Conservation (phyloP, 2,797 vertebrate species). For the Sebastes hubbsi region DNA sequence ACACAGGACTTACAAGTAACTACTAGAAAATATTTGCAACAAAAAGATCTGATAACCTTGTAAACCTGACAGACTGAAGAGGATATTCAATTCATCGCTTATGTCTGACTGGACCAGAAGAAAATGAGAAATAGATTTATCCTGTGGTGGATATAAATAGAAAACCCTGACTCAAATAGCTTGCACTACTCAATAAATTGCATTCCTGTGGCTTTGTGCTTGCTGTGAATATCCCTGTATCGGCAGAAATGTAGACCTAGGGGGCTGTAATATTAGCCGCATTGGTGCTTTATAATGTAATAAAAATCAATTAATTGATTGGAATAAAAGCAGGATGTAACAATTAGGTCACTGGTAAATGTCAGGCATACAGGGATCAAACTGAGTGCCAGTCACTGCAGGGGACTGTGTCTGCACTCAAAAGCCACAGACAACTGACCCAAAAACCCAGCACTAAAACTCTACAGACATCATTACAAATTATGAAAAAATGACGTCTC, state of each 20-base stretch:
- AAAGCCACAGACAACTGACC: not conserved
- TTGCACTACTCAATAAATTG: slow-evolving; percentile 23
- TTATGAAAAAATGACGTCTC: not conserved
- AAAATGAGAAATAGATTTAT: not conserved
- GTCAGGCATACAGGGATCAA: slow-evolving; percentile 1
- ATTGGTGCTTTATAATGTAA: not conserved
- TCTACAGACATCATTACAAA: not conserved
- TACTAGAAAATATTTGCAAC: slow-evolving; percentile 14
- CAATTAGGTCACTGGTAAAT: slow-evolving; percentile 36
- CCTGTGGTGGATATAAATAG: slow-evolving; percentile 27
- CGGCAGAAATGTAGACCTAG: not conserved
- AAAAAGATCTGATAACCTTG: slow-evolving; percentile 35
- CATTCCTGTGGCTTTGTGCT: slow-evolving; percentile 10
- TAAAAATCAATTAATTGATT: slow-evolving; percentile 32
- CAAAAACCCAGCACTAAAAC: not conserved
- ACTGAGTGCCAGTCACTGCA: not conserved
- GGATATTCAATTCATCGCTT: not conserved
- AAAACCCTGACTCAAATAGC: slow-evolving; percentile 21
- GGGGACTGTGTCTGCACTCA: not conserved
- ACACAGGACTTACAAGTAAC: not conserved
- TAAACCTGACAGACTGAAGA: slow-evolving; percentile 12
- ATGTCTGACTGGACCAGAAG: not conserved
- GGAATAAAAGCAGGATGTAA: slow-evolving; percentile 36
- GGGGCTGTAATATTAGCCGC: slow-evolving; percentile 2
- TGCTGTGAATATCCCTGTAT: slow-evolving; percentile 18